Conservation (phyloP, 2,797 vertebrate genomes). For the Enteromius trimaculatus region DNA sequence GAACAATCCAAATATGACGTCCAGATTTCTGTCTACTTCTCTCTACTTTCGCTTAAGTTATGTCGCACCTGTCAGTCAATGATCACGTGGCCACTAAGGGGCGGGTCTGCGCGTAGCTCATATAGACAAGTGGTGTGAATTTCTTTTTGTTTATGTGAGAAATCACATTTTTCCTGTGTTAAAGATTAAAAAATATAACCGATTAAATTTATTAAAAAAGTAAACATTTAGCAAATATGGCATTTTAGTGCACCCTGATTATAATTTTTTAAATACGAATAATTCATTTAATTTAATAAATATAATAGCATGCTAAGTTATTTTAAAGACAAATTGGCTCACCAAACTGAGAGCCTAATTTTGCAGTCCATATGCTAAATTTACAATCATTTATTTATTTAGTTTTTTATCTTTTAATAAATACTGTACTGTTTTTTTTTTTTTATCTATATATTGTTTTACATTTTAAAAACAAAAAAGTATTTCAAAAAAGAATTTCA, state of each 20-base stretch:
- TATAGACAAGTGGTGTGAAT: too few species aligned
- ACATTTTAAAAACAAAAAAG: neutral
- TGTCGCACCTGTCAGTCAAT: neutral
- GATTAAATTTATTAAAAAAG: neutral
- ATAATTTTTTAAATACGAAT: neutral
- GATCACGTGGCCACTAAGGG: neutral
- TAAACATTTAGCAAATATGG: neutral
- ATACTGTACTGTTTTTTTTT: neutral
- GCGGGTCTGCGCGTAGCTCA: neutral
- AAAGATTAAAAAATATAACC: neutral
- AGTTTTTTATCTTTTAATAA: neutral
- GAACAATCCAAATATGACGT: neutral
- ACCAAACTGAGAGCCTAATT: neutral
- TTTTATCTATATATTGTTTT: too few species aligned
- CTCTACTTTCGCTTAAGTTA: neutral
- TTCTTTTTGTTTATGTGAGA: neutral
- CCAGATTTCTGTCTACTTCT: neutral
- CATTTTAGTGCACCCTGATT: neutral
- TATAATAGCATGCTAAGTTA: neutral
- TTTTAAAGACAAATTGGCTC: neutral
- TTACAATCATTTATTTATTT: neutral
- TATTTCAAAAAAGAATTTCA: neutral
- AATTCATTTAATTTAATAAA: neutral
- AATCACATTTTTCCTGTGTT: neutral
- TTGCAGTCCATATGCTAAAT: neutral